A percentile compares a stretch with the other conserved stretches of the same genome.
phyloP scores from a whole-genome alignment of 2,888 invertebrate species.

The Ischnus inquisitorius region DNA sequence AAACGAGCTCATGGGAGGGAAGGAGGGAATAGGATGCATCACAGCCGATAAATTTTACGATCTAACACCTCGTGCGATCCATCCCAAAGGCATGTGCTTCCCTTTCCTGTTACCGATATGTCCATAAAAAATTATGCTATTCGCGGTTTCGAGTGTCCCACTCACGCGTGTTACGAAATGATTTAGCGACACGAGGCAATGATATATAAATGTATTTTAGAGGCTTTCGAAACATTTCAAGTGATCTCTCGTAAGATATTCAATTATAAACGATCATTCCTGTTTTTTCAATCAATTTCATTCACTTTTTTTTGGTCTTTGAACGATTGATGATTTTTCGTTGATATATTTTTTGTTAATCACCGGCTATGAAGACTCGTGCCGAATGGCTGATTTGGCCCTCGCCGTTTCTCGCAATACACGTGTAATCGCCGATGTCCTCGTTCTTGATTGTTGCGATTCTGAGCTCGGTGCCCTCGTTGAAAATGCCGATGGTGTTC shows the following conservation, averaged over 20 bases:
- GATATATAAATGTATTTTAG: background rate
- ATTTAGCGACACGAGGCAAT: background rate
- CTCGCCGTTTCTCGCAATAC: constrained; percentile 97
- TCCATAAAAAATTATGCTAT: constrained; percentile 10
- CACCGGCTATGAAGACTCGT: constrained; percentile 96
- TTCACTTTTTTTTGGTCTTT: too few relatives aligned
- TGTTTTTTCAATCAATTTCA: too few relatives aligned
- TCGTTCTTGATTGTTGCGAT: constrained; percentile 97
- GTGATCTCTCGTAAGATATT: background rate
- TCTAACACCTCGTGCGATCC: constrained; percentile 45
- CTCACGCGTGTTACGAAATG: background rate
- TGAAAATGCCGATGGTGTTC: constrained; percentile 95
- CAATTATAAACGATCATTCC: too few relatives aligned
- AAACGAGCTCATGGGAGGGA: background rate
- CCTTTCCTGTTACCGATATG: background rate
- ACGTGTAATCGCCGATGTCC: constrained; percentile 98
- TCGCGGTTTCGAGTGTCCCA: background rate
- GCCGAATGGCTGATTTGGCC: constrained; percentile 98
- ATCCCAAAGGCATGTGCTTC: constrained; percentile 7
- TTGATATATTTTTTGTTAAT: constrained; percentile 59
- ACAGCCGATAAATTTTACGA: constrained; percentile 78
- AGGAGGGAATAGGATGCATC: constrained; percentile 74
- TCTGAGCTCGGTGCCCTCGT: constrained; percentile 97
- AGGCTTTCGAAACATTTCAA: background rate
- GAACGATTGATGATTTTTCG: too few relatives aligned